Percentiles rank a stretch among this genome's conserved stretches.
phyloP scores from a whole-genome alignment of 1,140 invertebrate species.

The Brachionus angularis region DNA sequence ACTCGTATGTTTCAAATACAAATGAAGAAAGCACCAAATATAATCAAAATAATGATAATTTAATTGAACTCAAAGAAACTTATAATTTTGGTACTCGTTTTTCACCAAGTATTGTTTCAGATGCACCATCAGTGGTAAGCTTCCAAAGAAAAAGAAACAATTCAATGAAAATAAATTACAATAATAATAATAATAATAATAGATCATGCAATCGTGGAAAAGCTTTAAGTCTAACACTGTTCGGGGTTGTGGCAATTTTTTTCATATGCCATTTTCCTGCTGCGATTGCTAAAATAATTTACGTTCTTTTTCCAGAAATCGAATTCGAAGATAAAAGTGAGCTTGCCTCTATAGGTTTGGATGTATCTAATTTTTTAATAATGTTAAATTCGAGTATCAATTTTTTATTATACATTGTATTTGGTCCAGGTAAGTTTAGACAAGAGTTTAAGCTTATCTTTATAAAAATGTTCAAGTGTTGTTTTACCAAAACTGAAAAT shows the following conservation, averaged over 20 bases:
- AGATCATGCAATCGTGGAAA: background rate
- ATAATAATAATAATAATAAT: too few species aligned
- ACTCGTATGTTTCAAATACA: background rate
- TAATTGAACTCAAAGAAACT: conserved; percentile 10
- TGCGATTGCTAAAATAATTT: conserved; percentile 25
- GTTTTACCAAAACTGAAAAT: too few species aligned
- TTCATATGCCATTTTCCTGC: conserved; percentile 36
- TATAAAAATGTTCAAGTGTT: background rate
- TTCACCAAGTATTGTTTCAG: conserved; percentile 8
- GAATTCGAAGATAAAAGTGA: conserved; percentile 23
- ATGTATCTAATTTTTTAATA: conserved; percentile 34
- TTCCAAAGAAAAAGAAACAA: background rate
- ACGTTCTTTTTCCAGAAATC: background rate
- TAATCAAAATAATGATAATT: too few species aligned
- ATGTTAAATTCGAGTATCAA: conserved; percentile 42
- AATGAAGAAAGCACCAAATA: background rate
- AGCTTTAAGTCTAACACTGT: background rate
- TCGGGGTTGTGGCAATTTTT: conserved; percentile 40
- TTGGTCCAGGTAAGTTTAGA: conserved; percentile 35
- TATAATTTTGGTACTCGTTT: too few species aligned
- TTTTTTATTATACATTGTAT: conserved; percentile 39
- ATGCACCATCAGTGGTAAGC: background rate
- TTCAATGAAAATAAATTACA: too few species aligned
- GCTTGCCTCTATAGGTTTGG: conserved; percentile 16
- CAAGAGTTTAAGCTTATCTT: conserved; percentile 41